Percentiles rank a stretch among this genome's conserved stretches.
These are phyloP conservation scores for Pelodytes ibericus DNA, from an alignment of 2,797 vertebrate species.

Conservation along the genomic window DNA sequence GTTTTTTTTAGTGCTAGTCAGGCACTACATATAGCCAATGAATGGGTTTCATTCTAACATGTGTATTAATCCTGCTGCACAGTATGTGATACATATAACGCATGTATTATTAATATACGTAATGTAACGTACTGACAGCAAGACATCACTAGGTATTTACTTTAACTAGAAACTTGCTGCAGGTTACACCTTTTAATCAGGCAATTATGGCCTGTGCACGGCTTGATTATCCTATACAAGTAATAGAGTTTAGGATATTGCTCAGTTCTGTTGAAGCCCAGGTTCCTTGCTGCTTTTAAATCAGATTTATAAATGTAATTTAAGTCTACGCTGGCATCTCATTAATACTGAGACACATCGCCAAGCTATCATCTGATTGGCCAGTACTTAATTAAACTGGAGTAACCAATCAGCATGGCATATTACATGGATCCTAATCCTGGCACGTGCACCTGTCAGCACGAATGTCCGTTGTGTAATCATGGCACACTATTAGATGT, in stretches of 20 bases:
- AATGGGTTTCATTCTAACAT: no score
- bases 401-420: no score
- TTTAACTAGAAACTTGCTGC: not conserved
- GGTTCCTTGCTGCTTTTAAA: conserved; percentile 9
- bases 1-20: no score
- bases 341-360: not conserved
- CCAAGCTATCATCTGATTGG: conserved; percentile 25
- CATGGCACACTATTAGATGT: no score
- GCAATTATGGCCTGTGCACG: not conserved
- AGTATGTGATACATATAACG: no score
- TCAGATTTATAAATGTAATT: conserved; percentile 19
- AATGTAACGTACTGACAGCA: no score
- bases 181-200: not conserved
- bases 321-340: conserved; percentile 24
- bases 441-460: no score
- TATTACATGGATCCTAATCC: no score
- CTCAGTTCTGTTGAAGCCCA: not conserved
- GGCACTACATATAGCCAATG: no score
- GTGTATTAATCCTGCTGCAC: no score
- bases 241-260: not conserved
- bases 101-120: no score
- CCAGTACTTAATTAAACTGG: conserved; percentile 29
- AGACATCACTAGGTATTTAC: not conserved
- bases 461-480: no score
- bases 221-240: not conserved